phyloP scores from a whole-genome alignment of 2,888 invertebrate species.

The Hymenopus coronatus region DNA sequence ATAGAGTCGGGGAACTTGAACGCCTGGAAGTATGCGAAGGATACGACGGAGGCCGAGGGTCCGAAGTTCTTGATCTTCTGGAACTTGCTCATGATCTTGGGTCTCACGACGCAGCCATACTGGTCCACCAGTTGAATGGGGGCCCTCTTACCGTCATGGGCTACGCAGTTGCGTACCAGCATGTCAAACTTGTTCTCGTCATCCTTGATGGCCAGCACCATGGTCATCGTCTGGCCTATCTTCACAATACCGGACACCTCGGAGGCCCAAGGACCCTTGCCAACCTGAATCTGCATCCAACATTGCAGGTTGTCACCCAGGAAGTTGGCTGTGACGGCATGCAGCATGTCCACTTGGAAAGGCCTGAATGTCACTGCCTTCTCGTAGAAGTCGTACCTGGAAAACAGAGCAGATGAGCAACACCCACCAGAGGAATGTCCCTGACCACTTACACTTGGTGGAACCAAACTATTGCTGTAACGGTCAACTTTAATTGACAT shows the following conservation, averaged over 20 bases:
- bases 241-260: constrained; percentile 94
- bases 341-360: constrained; percentile 93
- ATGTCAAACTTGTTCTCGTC: constrained; percentile 96
- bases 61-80: constrained; percentile 95
- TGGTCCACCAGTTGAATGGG: constrained; percentile 92
- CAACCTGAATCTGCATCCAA: constrained; percentile 97
- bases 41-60: constrained; percentile 89
- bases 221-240: constrained; percentile 95
- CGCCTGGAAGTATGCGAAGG: constrained; percentile 94
- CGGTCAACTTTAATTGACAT: too few species aligned
- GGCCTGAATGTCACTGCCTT: constrained; percentile 93
- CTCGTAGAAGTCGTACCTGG: constrained; percentile 83
- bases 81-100: constrained; percentile 90
- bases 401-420: neutral
- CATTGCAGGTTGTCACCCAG: constrained; percentile 92
- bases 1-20: constrained; percentile 96
- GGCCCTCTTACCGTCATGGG: constrained; percentile 90
- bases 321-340: constrained; percentile 93
- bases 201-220: constrained; percentile 93
- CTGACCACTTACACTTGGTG: too few species aligned
- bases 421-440: too few species aligned
- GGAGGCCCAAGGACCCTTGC: constrained; percentile 96
- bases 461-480: too few species aligned
- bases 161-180: constrained; percentile 91
- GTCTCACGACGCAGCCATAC: constrained; percentile 88